Percentiles rank a stretch among this genome's conserved stretches.
Conservation (phyloP, 2,888 invertebrate species). For the Harpalus rubripes region DNA sequence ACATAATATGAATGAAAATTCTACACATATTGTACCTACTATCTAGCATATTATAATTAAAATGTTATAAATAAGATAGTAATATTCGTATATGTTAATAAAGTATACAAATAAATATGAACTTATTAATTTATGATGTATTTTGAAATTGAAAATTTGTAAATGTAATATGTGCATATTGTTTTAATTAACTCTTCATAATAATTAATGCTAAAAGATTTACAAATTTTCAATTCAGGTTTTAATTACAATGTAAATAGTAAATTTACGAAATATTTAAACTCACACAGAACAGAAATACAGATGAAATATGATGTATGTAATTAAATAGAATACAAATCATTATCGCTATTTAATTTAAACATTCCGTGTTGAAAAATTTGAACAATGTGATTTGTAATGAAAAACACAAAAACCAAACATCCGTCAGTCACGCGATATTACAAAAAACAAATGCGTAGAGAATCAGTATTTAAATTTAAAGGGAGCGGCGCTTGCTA, state of each 20-base stretch:
- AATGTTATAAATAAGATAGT: neutral
- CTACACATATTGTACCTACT: neutral
- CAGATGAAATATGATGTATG: neutral
- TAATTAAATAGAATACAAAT: slow-evolving; percentile 26
- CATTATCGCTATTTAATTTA: neutral
- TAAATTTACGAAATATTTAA: neutral
- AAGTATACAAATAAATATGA: neutral
- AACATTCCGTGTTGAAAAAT: neutral
- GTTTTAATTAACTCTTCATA: neutral
- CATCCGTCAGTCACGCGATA: neutral
- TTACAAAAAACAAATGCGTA: slow-evolving; percentile 5
- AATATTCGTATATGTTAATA: neutral
- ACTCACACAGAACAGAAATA: neutral
- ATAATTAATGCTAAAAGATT: neutral
- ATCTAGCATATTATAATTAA: neutral
- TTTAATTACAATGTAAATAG: neutral
- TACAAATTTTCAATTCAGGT: neutral
- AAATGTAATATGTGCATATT: neutral
- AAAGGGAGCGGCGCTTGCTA: neutral
- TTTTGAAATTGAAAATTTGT: neutral
- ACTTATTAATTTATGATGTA: neutral
- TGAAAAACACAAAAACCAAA: slow-evolving; percentile 5
- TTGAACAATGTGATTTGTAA: slow-evolving; percentile 16
- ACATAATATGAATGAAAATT: too few species aligned
- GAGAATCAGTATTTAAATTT: slow-evolving; percentile 3